phyloP scores from a whole-genome alignment of 2,113 vertebrate species.

The Eulemur macaco region DNA sequence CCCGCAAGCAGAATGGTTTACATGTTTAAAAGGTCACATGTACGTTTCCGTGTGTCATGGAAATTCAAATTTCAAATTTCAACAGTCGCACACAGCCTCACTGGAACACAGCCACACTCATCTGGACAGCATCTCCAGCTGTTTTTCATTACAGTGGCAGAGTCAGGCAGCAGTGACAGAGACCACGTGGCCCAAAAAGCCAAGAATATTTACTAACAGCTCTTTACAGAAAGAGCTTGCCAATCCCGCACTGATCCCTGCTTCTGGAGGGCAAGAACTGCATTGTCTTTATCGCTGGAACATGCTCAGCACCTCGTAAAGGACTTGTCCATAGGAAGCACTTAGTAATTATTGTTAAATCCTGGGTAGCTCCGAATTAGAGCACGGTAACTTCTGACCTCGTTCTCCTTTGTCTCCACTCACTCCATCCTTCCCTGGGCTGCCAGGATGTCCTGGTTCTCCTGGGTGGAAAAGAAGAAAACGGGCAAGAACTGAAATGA shows the following conservation, averaged over 20 bases:
- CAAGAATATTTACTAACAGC: background rate
- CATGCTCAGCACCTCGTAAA: background rate
- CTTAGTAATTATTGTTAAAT: background rate
- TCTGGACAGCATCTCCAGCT: rapidly evolving
- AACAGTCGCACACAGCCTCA: background rate
- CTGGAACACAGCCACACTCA: rapidly evolving
- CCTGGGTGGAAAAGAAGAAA: constrained; percentile 71
- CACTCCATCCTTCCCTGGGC: constrained; percentile 85
- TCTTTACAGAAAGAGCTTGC: background rate
- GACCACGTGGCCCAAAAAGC: rapidly evolving
- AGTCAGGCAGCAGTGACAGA: background rate
- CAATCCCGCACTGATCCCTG: too few species aligned
- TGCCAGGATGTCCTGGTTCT: constrained; percentile 83
- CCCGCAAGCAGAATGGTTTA: background rate
- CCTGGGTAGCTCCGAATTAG: background rate
- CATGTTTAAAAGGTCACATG: background rate
- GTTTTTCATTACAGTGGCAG: rapidly evolving
- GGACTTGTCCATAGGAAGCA: background rate
- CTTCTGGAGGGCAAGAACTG: background rate
- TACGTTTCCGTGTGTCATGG: too few species aligned
- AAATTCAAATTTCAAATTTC: background rate
- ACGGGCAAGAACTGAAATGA: background rate
- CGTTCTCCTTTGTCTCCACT: constrained; percentile 89
- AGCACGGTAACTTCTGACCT: constrained; percentile 83
- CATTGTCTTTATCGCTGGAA: rapidly evolving